A percentile compares a stretch with the other conserved stretches of the same genome.
phyloP scores from a whole-genome alignment of 2,888 invertebrate species.

The Zaprionus lineosus region DNA sequence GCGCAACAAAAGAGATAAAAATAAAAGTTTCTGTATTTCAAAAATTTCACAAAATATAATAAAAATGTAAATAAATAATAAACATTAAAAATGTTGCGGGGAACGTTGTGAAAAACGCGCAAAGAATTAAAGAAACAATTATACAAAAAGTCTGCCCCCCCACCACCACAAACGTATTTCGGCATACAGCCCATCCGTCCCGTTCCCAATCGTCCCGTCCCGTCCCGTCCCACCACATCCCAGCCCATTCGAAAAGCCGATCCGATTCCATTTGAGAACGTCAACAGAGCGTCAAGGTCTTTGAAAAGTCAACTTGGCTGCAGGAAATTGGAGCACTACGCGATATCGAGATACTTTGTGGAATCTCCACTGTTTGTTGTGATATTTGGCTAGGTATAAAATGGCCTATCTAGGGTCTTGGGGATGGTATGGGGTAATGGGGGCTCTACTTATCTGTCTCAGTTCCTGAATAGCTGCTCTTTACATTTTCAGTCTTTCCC shows the following conservation, averaged over 20 bases:
- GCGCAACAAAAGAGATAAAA: conserved; percentile 13
- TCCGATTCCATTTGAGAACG: conserved; percentile 17
- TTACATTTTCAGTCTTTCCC: too few species aligned
- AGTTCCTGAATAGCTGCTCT: too few species aligned
- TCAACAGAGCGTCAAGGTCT: conserved; percentile 43
- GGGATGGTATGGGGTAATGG: too few species aligned
- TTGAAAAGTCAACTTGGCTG: conserved; percentile 56
- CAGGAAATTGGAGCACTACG: conserved; percentile 50
- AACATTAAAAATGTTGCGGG: conserved; percentile 6
- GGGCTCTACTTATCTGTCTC: too few species aligned
- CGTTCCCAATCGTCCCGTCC: too few species aligned
- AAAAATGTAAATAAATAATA: conserved; percentile 31
- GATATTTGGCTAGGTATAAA: conserved; percentile 13
- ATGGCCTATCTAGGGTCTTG: too few species aligned
- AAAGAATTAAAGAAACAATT: conserved; percentile 12
- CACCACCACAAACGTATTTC: too few species aligned
- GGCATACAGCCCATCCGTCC: too few species aligned
- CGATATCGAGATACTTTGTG: conserved; percentile 27
- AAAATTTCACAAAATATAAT: conserved; percentile 18
- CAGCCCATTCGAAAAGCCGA: not conserved
- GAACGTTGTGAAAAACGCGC: conserved; percentile 4
- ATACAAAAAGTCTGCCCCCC: conserved; percentile 23
- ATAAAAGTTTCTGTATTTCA: conserved; percentile 29
- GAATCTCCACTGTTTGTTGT: conserved; percentile 1
- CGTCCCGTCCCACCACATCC: too few species aligned